Evolutionary conservation across 2,797 vertebrate species (phyloP), one percentile per base, ranked within the genome.

Genomic region (Parambassis ranga): DNA sequence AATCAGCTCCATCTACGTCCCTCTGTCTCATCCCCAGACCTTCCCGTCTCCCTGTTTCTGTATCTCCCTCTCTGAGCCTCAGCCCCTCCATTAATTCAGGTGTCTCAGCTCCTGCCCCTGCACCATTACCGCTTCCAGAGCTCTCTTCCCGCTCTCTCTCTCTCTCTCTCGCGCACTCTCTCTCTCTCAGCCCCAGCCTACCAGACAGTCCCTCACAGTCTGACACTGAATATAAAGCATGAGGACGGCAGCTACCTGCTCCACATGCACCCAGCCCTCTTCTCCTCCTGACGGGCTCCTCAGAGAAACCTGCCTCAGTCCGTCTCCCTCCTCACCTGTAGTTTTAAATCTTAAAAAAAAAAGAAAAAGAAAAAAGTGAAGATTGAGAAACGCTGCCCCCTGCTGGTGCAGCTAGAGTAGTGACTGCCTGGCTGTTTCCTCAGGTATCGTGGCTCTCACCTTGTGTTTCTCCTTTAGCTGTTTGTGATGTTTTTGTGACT

Each of bases 201-300:
- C 78, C 73, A 87, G 83, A 85, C 83, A 79, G 85, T 88, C 81
- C 81, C 86, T 85, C 74, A 77, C 80, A 87, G 85, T 87, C 86
- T 87, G 83, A 85, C 86, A 87, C 87, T 87, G 87, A 89, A 91
- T 90, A 90, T 91, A 90, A 90, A 90, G 82, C 89, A 87, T 77
- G 81, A 85, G 75, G 81, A 87, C 62, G 79, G 83, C 73, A 84
- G 85, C 79, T 90, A 90, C 87, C 84, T 90, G 87, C 86, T 88
- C 79, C 87, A 87, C 84, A 87, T 78, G 74, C 85, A 67, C 79
- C 83, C 86, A 87, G 76, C 75, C 85, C 83, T 87, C 82, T 57
- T 62, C 79, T 84, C 65, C 73, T 86, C 79, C 78, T 84, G 79
- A 86, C 42, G 71, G 81, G 78, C 83, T 85, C 67, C 79, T 87